Conservation (phyloP, 2,113 vertebrate species). For the Rhinoptilus africanus region DNA sequence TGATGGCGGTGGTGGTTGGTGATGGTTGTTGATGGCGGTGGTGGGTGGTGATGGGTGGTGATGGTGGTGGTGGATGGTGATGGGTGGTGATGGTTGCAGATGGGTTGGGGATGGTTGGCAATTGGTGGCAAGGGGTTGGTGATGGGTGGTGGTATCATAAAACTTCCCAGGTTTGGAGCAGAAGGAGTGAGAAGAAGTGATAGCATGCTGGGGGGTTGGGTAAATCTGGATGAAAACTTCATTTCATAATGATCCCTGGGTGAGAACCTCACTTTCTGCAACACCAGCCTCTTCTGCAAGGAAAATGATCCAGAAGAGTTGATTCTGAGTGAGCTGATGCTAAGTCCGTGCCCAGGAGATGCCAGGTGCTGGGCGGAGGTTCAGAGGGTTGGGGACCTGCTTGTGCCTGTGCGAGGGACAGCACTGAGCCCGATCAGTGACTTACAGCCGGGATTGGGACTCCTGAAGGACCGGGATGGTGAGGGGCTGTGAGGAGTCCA, state of each 20-base stretch:
- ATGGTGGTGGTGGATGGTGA: background rate
- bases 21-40: background rate
- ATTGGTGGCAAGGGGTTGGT: background rate
- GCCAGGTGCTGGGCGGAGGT: background rate
- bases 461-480: background rate
- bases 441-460: background rate
- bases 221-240: background rate
- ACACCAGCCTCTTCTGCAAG: background rate
- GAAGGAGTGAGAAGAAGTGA: background rate
- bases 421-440: background rate
- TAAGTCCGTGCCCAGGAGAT: background rate
- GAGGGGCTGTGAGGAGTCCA: fast-evolving
- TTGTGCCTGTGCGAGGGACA: fast-evolving
- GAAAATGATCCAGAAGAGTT: background rate
- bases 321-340: background rate
- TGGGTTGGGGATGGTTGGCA: background rate
- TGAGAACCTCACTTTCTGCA: background rate
- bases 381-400: background rate
- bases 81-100: too few relatives aligned
- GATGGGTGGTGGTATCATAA: background rate
- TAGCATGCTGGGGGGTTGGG: background rate
- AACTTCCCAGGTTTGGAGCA: background rate
- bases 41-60: background rate
- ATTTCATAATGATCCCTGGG: background rate
- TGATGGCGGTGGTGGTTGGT: background rate